Evolutionary conservation across 2,113 vertebrate species (phyloP), one percentile per base, ranked within the genome.

Genomic region (Scomber scombrus): DNA sequence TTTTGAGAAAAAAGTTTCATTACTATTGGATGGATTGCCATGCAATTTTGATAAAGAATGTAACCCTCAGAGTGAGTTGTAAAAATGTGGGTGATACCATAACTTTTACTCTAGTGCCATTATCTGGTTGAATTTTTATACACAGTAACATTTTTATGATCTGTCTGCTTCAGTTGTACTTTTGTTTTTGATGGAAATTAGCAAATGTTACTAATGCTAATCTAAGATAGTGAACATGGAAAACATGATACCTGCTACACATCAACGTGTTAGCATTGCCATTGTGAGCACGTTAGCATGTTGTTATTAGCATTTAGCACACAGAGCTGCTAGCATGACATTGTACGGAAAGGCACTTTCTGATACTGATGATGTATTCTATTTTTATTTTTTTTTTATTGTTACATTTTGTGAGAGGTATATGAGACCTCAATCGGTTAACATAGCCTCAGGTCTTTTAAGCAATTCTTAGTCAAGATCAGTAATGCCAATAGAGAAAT

Each of bases 401-500:
- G 21, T 71, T 57, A 31, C 4, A 71, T 31, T 23, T 11, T 11
- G n/a, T 16, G 2, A 8, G 7, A 40, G 1, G 26, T 16, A 29
- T 65, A n/a, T 34, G 61, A 45, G 11, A 26, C 66, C 47, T 3
- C 3, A n/a, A 15, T 11, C 10, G 15, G 47, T 63, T 12, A 57
- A 63, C 31, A 12, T 3, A 15, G 23, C 21, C 31, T 68, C 16
- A 5, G 11, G 55, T 69, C 29, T 14, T 40, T 16, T 19, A 26
- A 67, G 71, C 34, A 12, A 61, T 63, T 60, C 68, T 51, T n/a
- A 7, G 51, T 69, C 16, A 65, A 81, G 64, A 63, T 74, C 62
- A 65, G 12, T 3, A 5, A 47, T 34, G 54, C 14, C 46, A n/a
- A 23, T 8, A 23, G 46, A 71, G 63, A 73, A 45, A 51, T 15